phyloP scores from a whole-genome alignment of 92 coral and sea anemone genomes.

The Epizoanthus stellaris region DNA sequence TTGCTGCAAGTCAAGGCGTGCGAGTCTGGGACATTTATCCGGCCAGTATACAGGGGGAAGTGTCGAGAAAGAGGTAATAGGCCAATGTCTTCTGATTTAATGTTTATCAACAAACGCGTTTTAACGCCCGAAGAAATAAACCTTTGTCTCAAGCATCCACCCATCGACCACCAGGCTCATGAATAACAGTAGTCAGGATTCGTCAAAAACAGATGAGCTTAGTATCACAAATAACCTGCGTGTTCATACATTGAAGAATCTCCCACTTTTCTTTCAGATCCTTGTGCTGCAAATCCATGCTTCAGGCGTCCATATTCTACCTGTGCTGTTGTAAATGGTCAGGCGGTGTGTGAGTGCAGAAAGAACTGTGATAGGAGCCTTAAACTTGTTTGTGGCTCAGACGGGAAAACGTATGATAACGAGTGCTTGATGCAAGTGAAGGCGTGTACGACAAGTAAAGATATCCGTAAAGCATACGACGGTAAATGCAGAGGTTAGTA shows the following conservation, averaged over 20 bases:
- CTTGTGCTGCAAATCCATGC: neutral
- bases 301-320: slow-evolving; percentile 12
- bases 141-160: neutral
- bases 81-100: no score
- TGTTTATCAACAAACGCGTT: neutral
- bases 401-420: neutral
- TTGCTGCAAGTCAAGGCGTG: slow-evolving; percentile 20
- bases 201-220: no score
- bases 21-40: slow-evolving; percentile 6
- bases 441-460: neutral
- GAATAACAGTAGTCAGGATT: neutral
- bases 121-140: neutral
- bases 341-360: slow-evolving; percentile 13
- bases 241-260: neutral
- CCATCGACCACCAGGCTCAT: neutral
- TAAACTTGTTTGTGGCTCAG: neutral
- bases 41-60: neutral
- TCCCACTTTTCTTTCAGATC: neutral
- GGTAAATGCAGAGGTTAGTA: slow-evolving; percentile 26
- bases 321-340: neutral
- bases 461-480: neutral
- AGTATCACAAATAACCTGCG: neutral
- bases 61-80: neutral
- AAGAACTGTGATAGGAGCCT: neutral
- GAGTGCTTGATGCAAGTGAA: neutral